Evolutionary conservation across 2,113 vertebrate genomes (phyloP), one percentile per base, ranked within the genome.

Genomic region (Petroica traversi): DNA sequence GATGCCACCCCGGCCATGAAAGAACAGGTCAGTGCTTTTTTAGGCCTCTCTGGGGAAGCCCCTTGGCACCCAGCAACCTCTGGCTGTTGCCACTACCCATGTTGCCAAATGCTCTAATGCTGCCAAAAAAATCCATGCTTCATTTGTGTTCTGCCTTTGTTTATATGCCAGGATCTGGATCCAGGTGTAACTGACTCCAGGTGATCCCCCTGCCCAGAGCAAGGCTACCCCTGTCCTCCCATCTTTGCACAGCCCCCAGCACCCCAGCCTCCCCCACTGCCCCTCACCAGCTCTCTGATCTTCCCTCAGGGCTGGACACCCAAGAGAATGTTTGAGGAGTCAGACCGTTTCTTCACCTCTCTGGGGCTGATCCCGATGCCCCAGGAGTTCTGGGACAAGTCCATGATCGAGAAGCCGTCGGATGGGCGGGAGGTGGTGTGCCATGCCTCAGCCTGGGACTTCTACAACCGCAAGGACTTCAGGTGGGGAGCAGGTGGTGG

Each of bases 1-100:
- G 99, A 99, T 46, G 99, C 98, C 85, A 99, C 99, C 2, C 99
- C 99, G 1, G 98, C 99, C 68, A 99, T 99, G 99, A 96, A 98
- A 66, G 52, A 96, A 9, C 96, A 99, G 98, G 99, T 99, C 92
- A 72, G 97, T 85, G 26, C n/a, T 86, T 87, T 48, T 45, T 48
- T 43, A 55, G 43, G 15, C 40, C 75, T 57, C 61, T 67, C 82
- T 63, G 46, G 59, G 28, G 12, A 71, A 80, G 23, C 3, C 16
- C 16, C 22, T 49, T 15, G 51, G 34, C 34, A 67, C 33, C 11
- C 68, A 81, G 25, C 4, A 81, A 12, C 22, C 36, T 63, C 51
- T 69, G 68, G 22, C 23, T 20, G 0, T 62, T 66, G 25, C 51
- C 51, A 54, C 17, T 24, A 34, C 19, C 11, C 14, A 1, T 11